Percentiles rank a stretch among this genome's conserved stretches.
Conservation (phyloP, 2,113 vertebrate species). For the Lepus europaeus region DNA sequence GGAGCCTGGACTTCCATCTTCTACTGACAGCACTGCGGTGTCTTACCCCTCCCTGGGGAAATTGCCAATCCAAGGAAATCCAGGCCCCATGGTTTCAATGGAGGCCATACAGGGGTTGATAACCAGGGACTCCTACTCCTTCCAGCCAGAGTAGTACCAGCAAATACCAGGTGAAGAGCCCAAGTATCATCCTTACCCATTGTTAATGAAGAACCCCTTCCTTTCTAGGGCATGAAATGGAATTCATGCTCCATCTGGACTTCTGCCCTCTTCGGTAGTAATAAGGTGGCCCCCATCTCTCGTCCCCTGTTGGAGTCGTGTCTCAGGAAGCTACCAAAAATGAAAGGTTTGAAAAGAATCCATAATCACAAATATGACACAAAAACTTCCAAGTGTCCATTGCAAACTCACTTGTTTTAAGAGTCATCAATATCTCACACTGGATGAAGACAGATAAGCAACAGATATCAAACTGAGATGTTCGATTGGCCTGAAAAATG, state of each 20-base stretch:
- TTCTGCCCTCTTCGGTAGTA: not conserved
- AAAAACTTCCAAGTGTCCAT: not conserved
- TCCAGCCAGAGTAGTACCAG: not conserved
- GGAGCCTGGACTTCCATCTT: not conserved
- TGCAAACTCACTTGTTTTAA: not conserved
- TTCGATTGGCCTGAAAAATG: not conserved
- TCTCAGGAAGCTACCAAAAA: not conserved
- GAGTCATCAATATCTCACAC: not conserved
- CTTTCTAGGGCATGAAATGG: not conserved
- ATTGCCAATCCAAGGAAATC: no score
- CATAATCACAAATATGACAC: not conserved
- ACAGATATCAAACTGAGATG: not conserved
- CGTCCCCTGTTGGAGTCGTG: not conserved
- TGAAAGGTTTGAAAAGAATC: not conserved
- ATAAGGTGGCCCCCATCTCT: not conserved
- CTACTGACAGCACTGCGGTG: not conserved
- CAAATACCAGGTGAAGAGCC: not conserved
- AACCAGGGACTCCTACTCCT: not conserved
- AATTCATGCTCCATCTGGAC: not conserved
- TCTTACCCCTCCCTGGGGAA: rapidly evolving
- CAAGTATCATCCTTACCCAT: no score
- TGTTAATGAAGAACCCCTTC: rapidly evolving
- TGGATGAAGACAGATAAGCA: not conserved
- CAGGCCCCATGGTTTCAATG: no score
- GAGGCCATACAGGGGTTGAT: not conserved